Evolutionary conservation across 2,888 invertebrate species (phyloP).

Genomic region (Aleiodes testaceus): DNA sequence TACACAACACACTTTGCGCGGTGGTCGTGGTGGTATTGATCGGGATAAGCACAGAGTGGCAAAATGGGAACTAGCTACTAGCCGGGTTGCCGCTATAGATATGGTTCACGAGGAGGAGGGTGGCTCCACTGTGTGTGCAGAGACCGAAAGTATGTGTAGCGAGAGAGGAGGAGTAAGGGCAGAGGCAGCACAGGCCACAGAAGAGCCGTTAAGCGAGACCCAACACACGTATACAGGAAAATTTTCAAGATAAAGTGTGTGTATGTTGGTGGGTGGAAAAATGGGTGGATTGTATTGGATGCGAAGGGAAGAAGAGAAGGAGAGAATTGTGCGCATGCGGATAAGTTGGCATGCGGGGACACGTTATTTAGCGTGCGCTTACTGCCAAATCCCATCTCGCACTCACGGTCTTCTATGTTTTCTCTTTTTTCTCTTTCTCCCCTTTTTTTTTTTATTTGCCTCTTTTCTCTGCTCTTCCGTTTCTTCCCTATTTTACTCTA

Average conservation of each 20-base stretch:
- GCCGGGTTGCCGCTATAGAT: slow-evolving; percentile 49
- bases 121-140: slow-evolving; percentile 2
- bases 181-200: slow-evolving; percentile 22
- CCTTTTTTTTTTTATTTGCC: neutral
- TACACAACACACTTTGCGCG: slow-evolving; percentile 49
- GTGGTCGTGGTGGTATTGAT: slow-evolving; percentile 56
- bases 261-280: slow-evolving; percentile 40
- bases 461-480: neutral
- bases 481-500: neutral
- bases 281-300: slow-evolving; percentile 33
- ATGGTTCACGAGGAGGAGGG: slow-evolving; percentile 7
- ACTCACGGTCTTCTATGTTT: slow-evolving; percentile 5
- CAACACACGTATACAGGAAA: slow-evolving; percentile 9
- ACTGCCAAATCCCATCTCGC: slow-evolving; percentile 36
- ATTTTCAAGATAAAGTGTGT: slow-evolving; percentile 42
- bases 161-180: slow-evolving; percentile 16
- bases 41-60: slow-evolving; percentile 55
- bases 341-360: slow-evolving; percentile 14
- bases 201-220: neutral
- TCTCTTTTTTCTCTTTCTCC: neutral
- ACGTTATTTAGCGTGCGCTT: slow-evolving; percentile 44
- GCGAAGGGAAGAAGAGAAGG: slow-evolving; percentile 34
- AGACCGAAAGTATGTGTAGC: slow-evolving; percentile 14
- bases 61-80: slow-evolving; percentile 55
- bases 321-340: slow-evolving; percentile 53